phyloP scores from a whole-genome alignment of 2,888 invertebrate species.

The Calliphora vomitoria region DNA sequence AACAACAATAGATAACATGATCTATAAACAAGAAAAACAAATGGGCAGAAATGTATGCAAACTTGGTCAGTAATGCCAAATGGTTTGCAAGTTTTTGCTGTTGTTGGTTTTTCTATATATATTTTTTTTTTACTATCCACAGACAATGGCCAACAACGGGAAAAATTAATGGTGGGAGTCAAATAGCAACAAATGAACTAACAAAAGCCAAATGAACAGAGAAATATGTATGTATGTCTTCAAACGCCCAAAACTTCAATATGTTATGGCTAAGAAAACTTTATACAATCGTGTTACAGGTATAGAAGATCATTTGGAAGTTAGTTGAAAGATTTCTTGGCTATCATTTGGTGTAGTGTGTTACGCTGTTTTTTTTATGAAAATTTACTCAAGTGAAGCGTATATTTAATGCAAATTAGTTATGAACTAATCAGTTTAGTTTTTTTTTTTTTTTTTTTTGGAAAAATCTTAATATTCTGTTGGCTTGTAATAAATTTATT shows the following conservation, averaged over 20 bases:
- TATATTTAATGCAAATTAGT: conserved; percentile 70
- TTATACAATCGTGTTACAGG: background rate
- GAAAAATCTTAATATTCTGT: conserved; percentile 43
- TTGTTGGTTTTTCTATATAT: background rate
- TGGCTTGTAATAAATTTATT: background rate
- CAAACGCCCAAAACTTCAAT: background rate
- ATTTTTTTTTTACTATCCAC: conserved; percentile 35
- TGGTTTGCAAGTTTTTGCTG: conserved; percentile 6
- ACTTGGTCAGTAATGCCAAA: conserved; percentile 65
- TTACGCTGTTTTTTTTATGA: conserved; percentile 12
- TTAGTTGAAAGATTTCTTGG: conserved; percentile 16
- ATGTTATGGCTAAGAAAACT: background rate
- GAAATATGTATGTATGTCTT: conserved; percentile 38
- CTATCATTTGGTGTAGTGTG: background rate
- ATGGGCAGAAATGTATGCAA: conserved; percentile 1
- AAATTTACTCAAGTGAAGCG: conserved; percentile 67
- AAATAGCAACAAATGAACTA: conserved; percentile 9
- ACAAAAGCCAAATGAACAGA: conserved; percentile 50
- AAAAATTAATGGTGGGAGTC: conserved; percentile 72
- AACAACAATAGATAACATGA: conserved; percentile 55
- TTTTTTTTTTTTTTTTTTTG: background rate
- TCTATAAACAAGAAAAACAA: conserved; percentile 33
- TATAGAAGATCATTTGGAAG: conserved; percentile 1
- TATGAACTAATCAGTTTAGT: conserved; percentile 46
- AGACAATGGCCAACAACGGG: conserved; percentile 47